phyloP scores from a whole-genome alignment of 2,113 vertebrate species.

The Heteronetta atricapilla region DNA sequence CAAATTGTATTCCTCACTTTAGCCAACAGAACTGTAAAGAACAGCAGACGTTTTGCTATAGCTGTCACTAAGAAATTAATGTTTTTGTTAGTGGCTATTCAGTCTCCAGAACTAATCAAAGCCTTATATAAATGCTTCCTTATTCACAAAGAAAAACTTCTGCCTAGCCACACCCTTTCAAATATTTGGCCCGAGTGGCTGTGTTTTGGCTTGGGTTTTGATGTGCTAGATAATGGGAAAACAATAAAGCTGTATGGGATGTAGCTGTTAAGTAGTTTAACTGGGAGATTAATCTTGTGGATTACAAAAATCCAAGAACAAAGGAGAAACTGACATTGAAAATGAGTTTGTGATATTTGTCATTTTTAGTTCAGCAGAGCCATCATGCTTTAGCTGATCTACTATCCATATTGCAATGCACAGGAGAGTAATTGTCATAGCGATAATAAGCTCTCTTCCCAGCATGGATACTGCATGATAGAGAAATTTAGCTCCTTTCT shows the following conservation, averaged over 20 bases:
- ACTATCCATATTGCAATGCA: conserved; percentile 33
- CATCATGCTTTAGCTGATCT: conserved; percentile 32
- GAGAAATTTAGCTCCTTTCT: conserved; percentile 47
- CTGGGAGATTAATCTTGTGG: background rate
- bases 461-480: conserved; percentile 8
- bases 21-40: background rate
- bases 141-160: background rate
- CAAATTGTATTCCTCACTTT: background rate
- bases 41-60: background rate
- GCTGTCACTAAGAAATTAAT: background rate
- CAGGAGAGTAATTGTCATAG: conserved; percentile 44
- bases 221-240: background rate
- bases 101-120: background rate
- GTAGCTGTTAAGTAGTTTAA: conserved; percentile 33
- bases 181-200: background rate
- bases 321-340: conserved; percentile 31
- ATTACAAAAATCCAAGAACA: conserved; percentile 46
- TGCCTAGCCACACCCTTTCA: background rate
- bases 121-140: background rate
- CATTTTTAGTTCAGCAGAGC: conserved; percentile 46
- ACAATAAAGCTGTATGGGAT: conserved; percentile 34
- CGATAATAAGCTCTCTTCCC: conserved; percentile 35
- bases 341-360: conserved; percentile 37
- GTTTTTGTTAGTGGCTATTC: background rate
- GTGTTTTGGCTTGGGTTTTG: conserved; percentile 34